phyloP scores from a whole-genome alignment of 1,140 invertebrate species.

The Tribolium madens region DNA sequence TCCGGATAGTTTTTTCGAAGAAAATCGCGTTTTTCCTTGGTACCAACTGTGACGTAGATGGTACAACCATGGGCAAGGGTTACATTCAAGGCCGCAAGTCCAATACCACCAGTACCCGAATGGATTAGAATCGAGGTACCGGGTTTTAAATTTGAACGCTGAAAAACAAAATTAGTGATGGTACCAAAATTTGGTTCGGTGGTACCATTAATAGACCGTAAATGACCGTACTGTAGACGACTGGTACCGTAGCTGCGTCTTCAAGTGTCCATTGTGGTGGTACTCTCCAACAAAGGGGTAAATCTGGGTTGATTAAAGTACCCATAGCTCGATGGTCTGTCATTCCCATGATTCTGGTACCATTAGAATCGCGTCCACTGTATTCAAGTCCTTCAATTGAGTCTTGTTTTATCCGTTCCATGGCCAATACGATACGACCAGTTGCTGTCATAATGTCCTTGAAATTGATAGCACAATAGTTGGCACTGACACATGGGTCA shows the following conservation, averaged over 20 bases:
- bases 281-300: slow-evolving; percentile 78
- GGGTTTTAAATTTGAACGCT: not conserved
- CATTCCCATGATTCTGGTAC: slow-evolving; percentile 82
- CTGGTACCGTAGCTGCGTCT: slow-evolving; percentile 90
- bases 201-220: slow-evolving; percentile 74
- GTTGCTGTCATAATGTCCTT: slow-evolving; percentile 83
- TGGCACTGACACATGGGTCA: slow-evolving; percentile 61
- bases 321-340: slow-evolving; percentile 70
- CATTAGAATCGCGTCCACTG: slow-evolving; percentile 71
- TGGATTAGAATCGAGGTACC: slow-evolving; percentile 72
- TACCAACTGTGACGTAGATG: slow-evolving; percentile 82
- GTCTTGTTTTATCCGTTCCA: slow-evolving; percentile 71
- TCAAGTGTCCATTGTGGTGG: slow-evolving; percentile 86
- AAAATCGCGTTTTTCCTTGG: slow-evolving; percentile 80
- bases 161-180: not conserved
- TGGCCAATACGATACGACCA: slow-evolving; percentile 75
- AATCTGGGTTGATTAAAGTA: slow-evolving; percentile 73
- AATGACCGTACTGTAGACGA: slow-evolving; percentile 87
- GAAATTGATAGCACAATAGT: slow-evolving; percentile 80
- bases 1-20: slow-evolving; percentile 77
- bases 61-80: slow-evolving; percentile 78
- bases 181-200: no score
- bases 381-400: slow-evolving; percentile 81
- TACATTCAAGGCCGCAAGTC: slow-evolving; percentile 86
- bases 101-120: slow-evolving; percentile 89